phyloP scores from a whole-genome alignment of 1,140 invertebrate species.

The Aphidius ervi region DNA sequence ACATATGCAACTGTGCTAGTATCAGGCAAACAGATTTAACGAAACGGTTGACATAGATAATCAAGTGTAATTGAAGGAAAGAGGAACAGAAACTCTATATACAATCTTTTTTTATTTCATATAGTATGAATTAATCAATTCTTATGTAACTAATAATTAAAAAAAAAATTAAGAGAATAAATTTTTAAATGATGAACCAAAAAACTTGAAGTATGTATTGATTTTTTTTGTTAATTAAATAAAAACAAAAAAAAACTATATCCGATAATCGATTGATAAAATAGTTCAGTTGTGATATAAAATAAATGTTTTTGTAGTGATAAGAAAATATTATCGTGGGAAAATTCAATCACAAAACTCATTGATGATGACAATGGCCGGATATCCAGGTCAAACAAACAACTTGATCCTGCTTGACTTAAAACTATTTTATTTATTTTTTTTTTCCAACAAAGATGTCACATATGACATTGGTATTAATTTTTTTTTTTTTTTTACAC shows the following conservation, averaged over 20 bases:
- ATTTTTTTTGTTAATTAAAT: constrained; percentile 6
- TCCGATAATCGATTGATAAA: not conserved
- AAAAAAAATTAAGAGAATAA: constrained; percentile 10
- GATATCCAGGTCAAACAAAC: constrained; percentile 35
- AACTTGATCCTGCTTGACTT: not conserved
- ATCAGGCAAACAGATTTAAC: constrained; percentile 25
- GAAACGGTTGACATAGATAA: not conserved
- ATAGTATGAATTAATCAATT: too few relatives aligned
- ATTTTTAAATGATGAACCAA: not conserved
- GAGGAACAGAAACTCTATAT: not conserved
- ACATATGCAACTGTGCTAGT: constrained; percentile 26
- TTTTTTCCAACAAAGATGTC: too few relatives aligned
- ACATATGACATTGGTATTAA: too few relatives aligned
- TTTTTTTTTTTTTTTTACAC: too few relatives aligned
- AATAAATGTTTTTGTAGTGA: too few relatives aligned
- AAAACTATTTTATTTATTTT: too few relatives aligned
- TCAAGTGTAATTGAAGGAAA: constrained; percentile 4
- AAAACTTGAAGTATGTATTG: not conserved
- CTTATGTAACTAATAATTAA: not conserved
- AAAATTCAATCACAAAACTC: constrained; percentile 11
- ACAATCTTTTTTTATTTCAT: too few relatives aligned
- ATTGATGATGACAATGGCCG: constrained; percentile 32
- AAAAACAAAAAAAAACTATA: not conserved
- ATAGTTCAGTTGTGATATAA: not conserved
- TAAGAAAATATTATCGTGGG: constrained; percentile 4